Evolutionary conservation across 2,113 vertebrate genomes (phyloP), one percentile per base, ranked within the genome.

Genomic region (Aegithalos caudatus): DNA sequence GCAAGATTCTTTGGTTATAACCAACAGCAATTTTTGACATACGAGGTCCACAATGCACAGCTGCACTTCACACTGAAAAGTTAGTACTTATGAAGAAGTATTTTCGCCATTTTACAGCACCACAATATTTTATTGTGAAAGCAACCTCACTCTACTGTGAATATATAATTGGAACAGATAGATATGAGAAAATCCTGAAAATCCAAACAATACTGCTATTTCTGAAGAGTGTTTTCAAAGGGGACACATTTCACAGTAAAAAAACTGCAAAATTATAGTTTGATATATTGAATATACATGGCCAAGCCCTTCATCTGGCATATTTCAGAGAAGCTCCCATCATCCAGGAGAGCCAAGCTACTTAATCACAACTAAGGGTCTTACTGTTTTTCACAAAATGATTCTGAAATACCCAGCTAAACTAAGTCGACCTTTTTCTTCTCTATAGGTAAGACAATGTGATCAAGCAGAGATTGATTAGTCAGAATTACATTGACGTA

Each of bases 401-500:
- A 38, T 47, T 23, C 58, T 83, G 82, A 88, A 81, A 79, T 38
- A 74, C 14, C 18, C 31, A 73, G 38, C 18, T 79, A 90, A 57
- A 85, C 21, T 42, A 67, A 90, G 24, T 17, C 28, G 8, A 47
- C 47, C 20, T 92, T 88, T 77, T 78, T 31, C 31, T 92, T 95
- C 73, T 86, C 88, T 50, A 45, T 37, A 66, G 80, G 54, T 61
- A 88, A 61, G 35, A 79, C 61, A 83, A 57, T 8, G 12, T 24
- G 44, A 76, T 81, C 62, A 86, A 95, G 78, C 70, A 45, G 67
- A 97, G 92, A 88, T 79, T 90, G 88, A 95, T 88, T 88, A 97
- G 94, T 90, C 90, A 96, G 93, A 94, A 91, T 70, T 81, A 87
- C 44, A 88, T 67, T 97, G 97, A 98, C 17, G 76, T 94, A 97